Evolutionary conservation across 2,113 vertebrate species (phyloP).

Genomic region (Apteryx owenii): DNA sequence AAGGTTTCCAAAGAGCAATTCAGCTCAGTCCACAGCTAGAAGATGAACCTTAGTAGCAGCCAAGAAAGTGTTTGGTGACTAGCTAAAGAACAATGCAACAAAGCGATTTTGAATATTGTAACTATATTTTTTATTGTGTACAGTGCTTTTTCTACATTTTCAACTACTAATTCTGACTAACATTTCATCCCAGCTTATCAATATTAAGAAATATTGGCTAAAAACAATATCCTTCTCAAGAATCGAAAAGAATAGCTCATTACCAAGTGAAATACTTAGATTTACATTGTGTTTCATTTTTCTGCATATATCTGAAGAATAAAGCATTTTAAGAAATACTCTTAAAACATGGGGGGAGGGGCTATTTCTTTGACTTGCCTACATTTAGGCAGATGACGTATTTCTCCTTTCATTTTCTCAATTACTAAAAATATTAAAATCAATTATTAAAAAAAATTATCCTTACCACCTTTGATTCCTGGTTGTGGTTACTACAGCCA

Average conservation of each 20-base stretch:
- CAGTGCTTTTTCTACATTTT: neutral
- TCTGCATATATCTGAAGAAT: neutral
- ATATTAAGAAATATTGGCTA: neutral
- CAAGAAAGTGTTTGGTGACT: neutral
- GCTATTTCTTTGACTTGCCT: neutral
- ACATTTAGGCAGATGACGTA: neutral
- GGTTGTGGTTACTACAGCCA: neutral
- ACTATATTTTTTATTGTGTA: slow-evolving; percentile 11
- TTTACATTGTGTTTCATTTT: neutral
- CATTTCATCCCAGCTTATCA: neutral
- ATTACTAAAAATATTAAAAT: neutral
- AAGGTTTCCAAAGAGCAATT: neutral
- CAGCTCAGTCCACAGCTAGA: neutral
- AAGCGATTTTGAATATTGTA: neutral
- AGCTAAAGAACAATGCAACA: neutral
- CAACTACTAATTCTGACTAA: neutral
- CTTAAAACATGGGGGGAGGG: neutral
- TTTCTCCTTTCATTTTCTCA: neutral
- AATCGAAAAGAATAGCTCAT: neutral
- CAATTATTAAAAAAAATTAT: neutral
- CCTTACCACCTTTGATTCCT: neutral
- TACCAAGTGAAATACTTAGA: neutral
- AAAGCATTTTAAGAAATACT: neutral
- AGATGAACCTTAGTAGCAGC: neutral
- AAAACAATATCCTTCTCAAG: neutral